phyloP scores from a whole-genome alignment of 2,113 vertebrate species.

The Psephotus haematonotus region DNA sequence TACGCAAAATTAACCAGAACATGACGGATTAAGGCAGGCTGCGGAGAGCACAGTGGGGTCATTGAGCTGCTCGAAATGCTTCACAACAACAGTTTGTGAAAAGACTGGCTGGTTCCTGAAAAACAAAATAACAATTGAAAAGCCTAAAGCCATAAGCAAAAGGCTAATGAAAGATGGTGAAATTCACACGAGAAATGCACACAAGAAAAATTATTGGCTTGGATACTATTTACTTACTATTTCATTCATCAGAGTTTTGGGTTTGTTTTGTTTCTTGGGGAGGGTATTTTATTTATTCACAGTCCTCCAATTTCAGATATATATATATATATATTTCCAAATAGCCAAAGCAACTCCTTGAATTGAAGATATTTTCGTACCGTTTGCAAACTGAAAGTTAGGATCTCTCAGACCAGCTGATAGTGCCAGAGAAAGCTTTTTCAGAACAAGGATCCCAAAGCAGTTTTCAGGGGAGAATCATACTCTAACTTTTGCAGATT shows the following conservation, averaged over 20 bases:
- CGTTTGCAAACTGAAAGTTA: background rate
- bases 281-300: background rate
- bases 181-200: background rate
- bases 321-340: background rate
- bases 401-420: background rate
- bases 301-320: background rate
- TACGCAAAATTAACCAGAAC: conserved; percentile 13
- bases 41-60: background rate
- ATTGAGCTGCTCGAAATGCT: background rate
- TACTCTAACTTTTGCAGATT: background rate
- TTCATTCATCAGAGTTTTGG: background rate
- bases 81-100: background rate
- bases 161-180: background rate
- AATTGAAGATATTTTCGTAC: background rate
- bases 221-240: background rate
- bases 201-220: background rate
- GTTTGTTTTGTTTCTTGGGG: background rate
- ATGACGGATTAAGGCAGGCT: background rate
- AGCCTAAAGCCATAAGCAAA: background rate
- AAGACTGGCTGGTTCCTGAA: background rate
- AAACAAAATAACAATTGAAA: background rate
- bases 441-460: background rate
- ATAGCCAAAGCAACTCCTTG: background rate
- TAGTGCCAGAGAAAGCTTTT: background rate
- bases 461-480: background rate